These are phyloP conservation scores for Drosophila conformis DNA, from an alignment of 2,888 invertebrate species.

Conservation along the genomic window DNA sequence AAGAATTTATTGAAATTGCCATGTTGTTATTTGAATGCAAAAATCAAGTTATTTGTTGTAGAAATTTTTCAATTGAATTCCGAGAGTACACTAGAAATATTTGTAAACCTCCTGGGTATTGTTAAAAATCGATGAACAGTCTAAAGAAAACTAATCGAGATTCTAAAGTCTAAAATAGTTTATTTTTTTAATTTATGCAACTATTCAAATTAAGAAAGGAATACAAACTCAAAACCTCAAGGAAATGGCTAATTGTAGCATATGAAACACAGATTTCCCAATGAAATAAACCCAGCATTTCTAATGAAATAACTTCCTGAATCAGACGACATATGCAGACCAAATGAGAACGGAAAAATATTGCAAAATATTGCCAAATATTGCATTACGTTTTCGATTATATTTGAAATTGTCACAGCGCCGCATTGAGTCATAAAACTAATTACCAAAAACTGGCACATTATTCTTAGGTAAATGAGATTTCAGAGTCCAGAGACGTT, in stretches of 20 bases:
- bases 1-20: slow-evolving; percentile 50
- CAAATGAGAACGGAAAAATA: slow-evolving; percentile 39
- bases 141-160: background rate
- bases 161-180: background rate
- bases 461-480: slow-evolving; percentile 42
- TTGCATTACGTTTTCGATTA: slow-evolving; percentile 39
- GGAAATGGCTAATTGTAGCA: slow-evolving; percentile 1
- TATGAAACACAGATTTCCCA: slow-evolving; percentile 39
- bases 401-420: slow-evolving; percentile 38
- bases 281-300: slow-evolving; percentile 28
- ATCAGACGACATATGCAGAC: slow-evolving; percentile 42
- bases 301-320: background rate
- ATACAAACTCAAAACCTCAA: background rate
- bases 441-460: slow-evolving; percentile 53
- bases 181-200: background rate
- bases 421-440: slow-evolving; percentile 58
- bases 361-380: slow-evolving; percentile 16
- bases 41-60: slow-evolving; percentile 5
- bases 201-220: background rate
- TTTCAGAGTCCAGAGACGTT: slow-evolving; percentile 11
- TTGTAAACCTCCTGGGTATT: background rate
- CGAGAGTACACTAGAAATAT: background rate
- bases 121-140: background rate
- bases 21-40: slow-evolving; percentile 36
- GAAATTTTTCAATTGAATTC: background rate